Percentiles rank a stretch among this genome's conserved stretches.
Evolutionary conservation across 2,888 invertebrate species (phyloP).

Genomic region (Ochropleura leucogaster): DNA sequence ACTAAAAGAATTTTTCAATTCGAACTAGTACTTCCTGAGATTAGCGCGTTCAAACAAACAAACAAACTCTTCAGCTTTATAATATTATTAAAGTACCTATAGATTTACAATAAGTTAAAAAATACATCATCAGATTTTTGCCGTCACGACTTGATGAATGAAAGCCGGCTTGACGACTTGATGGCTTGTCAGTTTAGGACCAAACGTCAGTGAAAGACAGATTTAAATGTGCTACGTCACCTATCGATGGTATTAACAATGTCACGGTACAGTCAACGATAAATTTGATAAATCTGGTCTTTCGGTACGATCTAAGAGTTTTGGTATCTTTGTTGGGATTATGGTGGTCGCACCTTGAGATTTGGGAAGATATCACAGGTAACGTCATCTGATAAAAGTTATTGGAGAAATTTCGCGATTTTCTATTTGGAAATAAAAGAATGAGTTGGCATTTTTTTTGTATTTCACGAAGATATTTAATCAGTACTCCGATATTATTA

Average conservation of each 20-base stretch:
- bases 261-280: conserved; percentile 75
- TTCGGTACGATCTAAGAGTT: conserved; percentile 78
- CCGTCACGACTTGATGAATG: conserved; percentile 22
- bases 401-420: conserved; percentile 12
- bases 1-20: too few relatives aligned
- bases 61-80: too few relatives aligned
- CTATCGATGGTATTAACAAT: conserved; percentile 71
- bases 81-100: too few relatives aligned
- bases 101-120: too few relatives aligned
- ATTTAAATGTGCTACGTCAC: conserved; percentile 67
- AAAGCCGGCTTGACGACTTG: conserved; percentile 21
- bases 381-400: conserved; percentile 47
- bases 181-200: conserved; percentile 12
- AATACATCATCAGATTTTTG: conserved; percentile 14
- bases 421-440: not conserved
- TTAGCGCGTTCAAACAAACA: too few relatives aligned
- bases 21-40: too few relatives aligned
- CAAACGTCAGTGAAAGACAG: not conserved
- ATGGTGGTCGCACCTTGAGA: conserved; percentile 68
- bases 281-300: conserved; percentile 83
- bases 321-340: conserved; percentile 70
- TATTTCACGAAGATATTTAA: too few relatives aligned
- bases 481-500: not conserved
- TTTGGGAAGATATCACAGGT: conserved; percentile 50
- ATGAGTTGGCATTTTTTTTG: not conserved